Evolutionary conservation across 64 coral and sea anemone species (phyloP), one percentile per base, ranked within the genome.

Genomic region (Stylophora pistillata): DNA sequence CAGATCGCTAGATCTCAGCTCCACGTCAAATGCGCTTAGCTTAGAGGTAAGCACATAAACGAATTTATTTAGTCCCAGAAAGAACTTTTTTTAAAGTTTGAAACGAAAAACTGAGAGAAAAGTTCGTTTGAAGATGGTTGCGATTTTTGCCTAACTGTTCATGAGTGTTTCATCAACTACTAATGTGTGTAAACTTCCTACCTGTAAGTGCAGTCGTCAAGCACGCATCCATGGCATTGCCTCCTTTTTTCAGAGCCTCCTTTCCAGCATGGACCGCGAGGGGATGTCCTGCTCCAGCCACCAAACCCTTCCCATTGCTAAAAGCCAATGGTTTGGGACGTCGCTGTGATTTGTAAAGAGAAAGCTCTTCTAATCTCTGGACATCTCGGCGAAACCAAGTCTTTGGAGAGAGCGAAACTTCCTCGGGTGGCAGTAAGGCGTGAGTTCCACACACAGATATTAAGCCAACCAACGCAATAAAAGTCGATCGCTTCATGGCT

Each of bases 201-300:
- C 95, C 80, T 82, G 95, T 83, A 9, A 97, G 76, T 61, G 91
- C 91, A 53, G 95, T 97, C 63, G 95, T 75, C 18, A 97, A 26
- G 28, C 95, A 97, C 3, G 95, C 95, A 66, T 97, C 95, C 95
- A 97, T 97, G 2, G 95, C 95, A 32, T 90, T 97, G 70, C 95
- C 91, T 71, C 95, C 95, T 76, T 97, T 97, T 66, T 84, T 90
- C 26, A 97, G 73, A 21, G 95, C 88, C n/a, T 93, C 91, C 18
- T 64, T 25, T 13, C 95, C 95, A n/a, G 95, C 91, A 74, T 97
- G 91, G 58, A 97, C 82, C 2, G 95, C 91, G 13, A 93, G 72
- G 15, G 87, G 74, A 9, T 55, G 87, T 5, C 64, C 78, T 57
- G 91, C 90, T 58, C 95, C 95, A n/a, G 95, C 88, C 74, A 97